Percentiles rank a stretch among this genome's conserved stretches.
Conservation (phyloP, 2,888 invertebrate genomes). For the Ptychoptera albimana region DNA sequence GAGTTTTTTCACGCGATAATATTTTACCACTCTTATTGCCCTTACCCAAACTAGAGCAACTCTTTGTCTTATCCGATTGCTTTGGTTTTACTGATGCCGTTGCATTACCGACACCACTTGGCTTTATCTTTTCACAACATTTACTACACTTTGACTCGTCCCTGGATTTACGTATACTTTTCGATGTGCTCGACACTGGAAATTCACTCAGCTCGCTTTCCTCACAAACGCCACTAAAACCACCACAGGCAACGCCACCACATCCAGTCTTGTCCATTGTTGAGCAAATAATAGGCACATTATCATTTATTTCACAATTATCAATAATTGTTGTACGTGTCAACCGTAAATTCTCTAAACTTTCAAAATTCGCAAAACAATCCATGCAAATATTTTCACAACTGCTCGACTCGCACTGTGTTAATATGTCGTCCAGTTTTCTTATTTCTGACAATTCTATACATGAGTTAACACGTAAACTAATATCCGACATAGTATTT, state of each 20-base stretch:
- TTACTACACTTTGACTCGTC: no score
- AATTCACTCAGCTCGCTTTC: no score
- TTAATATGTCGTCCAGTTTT: slow-evolving; percentile 17
- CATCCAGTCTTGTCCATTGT: no score
- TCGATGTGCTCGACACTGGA: no score
- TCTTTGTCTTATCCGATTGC: not conserved
- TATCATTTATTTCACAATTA: no score
- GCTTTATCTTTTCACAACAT: no score
- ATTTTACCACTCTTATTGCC: not conserved
- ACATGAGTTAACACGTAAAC: slow-evolving; percentile 16
- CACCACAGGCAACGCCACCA: no score
- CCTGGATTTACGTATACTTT: no score
- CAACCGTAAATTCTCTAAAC: slow-evolving; percentile 12
- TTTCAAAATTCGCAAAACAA: slow-evolving; percentile 14
- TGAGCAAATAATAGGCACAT: no score
- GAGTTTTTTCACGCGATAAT: not conserved
- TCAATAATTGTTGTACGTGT: no score
- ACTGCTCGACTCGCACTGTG: slow-evolving; percentile 19
- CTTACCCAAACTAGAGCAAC: not conserved
- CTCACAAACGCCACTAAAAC: no score
- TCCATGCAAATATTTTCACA: slow-evolving; percentile 19
- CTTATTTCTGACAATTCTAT: slow-evolving; percentile 19
- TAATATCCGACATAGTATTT: slow-evolving; percentile 17
- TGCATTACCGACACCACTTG: no score
- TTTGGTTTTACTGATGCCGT: not conserved